Percentiles rank a stretch among this genome's conserved stretches.
Conservation (phyloP, 2,113 vertebrate genomes). For the Paratilapia polleni region DNA sequence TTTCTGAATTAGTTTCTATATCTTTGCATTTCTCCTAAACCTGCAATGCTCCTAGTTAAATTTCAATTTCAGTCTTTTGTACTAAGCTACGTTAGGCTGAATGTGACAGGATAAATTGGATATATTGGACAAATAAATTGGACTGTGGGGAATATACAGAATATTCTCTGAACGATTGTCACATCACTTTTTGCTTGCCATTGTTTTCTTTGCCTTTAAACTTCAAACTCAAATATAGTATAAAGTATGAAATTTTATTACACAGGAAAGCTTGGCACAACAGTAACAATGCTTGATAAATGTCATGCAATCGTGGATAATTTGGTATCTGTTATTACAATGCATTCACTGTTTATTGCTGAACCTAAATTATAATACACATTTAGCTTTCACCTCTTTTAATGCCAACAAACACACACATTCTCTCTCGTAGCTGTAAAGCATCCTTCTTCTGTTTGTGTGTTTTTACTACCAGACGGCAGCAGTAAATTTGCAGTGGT, state of each 20-base stretch:
- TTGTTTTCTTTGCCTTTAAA: background rate
- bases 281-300: background rate
- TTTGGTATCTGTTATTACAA: background rate
- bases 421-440: background rate
- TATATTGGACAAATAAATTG: too few species aligned
- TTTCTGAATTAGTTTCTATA: background rate
- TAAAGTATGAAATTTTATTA: background rate
- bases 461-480: background rate
- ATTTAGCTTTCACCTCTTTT: background rate
- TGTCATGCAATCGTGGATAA: background rate
- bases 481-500: background rate
- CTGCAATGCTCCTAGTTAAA: background rate
- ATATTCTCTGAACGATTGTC: background rate
- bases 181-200: background rate
- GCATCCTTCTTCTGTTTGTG: background rate
- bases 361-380: background rate
- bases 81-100: background rate
- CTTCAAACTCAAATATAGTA: background rate
- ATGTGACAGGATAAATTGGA: too few species aligned
- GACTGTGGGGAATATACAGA: background rate
- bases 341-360: background rate
- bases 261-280: background rate
- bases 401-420: background rate
- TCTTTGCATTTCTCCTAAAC: background rate
- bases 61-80: rapidly evolving